Evolutionary conservation across 2,888 invertebrate genomes (phyloP), one percentile per base, ranked within the genome.

Genomic region (Leptopilina myrica): DNA sequence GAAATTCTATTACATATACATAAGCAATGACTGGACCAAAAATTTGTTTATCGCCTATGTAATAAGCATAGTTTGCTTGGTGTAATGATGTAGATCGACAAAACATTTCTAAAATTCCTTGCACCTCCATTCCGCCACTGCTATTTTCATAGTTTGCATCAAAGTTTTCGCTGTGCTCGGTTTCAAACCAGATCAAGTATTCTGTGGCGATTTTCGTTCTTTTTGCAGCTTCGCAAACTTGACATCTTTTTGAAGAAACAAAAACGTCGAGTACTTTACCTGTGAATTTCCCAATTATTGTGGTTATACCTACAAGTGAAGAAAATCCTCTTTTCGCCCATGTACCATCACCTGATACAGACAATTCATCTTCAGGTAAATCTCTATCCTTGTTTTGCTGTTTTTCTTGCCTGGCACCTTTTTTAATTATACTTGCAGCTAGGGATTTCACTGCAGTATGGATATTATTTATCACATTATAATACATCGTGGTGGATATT

Each of bases 251-350:
- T 56, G 56, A 56, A 56, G 56, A 56, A 56, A 79, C 79, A 64
- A 56, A 43, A 46, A 67, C 40, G 78, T 79, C 78, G 12, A 83
- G 66, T 12, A 80, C 76, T 83, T 80, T 83, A 7, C 67, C 77
- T 77, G 64, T 76, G 76, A 80, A 81, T 26, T 83, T 76, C 40
- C 66, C 78, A 53, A 83, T 81, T 40, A 80, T 80, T 26, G 83
- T 81, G 40, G 81, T 79, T 53, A 84, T 79, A 26, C 80, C 82
- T 64, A 79, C 80, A 46, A 83, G 69, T 53, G 80, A 79, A 67
- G 75, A 78, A 75, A 80, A 80, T 20, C 78, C 78, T 15, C 80
- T 64, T 66, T 82, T 80, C 46, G 78, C 76, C 78, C 77, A 78
- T 15, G 79, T 49, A 65, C 79, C 76, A 75, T 80, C 79, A 15